phyloP scores from a whole-genome alignment of 2,113 vertebrate genomes.

The Phalacrocorax carbo region DNA sequence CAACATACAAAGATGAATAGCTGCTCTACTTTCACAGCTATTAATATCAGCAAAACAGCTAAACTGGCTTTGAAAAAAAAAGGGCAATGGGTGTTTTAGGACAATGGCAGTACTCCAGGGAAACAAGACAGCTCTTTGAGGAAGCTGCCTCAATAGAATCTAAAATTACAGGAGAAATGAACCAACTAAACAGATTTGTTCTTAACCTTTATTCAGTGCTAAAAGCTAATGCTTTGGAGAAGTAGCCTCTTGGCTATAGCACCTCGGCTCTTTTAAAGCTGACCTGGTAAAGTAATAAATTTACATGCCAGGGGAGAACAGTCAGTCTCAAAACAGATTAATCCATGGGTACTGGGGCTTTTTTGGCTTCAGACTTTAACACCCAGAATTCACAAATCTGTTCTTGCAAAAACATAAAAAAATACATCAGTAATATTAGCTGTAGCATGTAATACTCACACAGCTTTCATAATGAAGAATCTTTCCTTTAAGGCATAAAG shows the following conservation, averaged over 20 bases:
- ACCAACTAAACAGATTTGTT: background rate
- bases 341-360: background rate
- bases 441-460: background rate
- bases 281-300: background rate
- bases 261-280: background rate
- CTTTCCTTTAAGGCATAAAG: background rate
- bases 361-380: background rate
- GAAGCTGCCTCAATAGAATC: constrained; percentile 35
- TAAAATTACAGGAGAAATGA: constrained; percentile 37
- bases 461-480: background rate
- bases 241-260: background rate
- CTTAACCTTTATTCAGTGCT: background rate
- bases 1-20: background rate
- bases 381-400: background rate
- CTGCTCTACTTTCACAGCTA: constrained; percentile 1
- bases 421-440: background rate
- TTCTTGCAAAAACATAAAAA: background rate
- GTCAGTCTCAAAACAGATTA: background rate
- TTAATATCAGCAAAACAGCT: constrained; percentile 44
- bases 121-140: constrained; percentile 5
- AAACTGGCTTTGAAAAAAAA: background rate
- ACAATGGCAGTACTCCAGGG: background rate
- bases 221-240: background rate
- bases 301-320: background rate
- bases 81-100: constrained; percentile 21